Evolutionary conservation across 2,797 vertebrate species (phyloP), one percentile per base, ranked within the genome.

Genomic region (Sebastes oblongus): DNA sequence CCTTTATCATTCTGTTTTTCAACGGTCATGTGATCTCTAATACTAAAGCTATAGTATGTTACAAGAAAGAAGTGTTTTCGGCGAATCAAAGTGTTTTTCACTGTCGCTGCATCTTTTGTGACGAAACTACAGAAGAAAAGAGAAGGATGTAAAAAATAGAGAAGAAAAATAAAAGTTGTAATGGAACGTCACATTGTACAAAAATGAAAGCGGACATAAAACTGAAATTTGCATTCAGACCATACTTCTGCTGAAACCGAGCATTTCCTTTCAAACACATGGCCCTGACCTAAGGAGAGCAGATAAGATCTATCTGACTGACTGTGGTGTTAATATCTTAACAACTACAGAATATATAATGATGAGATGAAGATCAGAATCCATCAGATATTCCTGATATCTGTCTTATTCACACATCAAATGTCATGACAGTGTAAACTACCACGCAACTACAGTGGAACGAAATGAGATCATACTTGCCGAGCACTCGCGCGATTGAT

Each of bases 151-250:
- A 3, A 42, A 61, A 67, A 75, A 71, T 18, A 24, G 27, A 27
- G 42, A 78, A 54, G 34, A 6, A 65, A 65, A 70, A 42, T 42
- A 42, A 5, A 39, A 50, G n/a, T 30, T 66, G 3, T 1, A 7
- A 18, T 60, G 25, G n/a, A n/a, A 65, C 22, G 27, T 85, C 5
- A 24, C 1, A 42, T 36, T 34, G 4, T 8, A 3, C 7, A 30
- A 6, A 72, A 72, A 14, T 66, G 39, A 89, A 88, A 78, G 42
- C 67, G 46, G 69, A 82, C 2, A 32, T 58, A 50, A 80, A 84
- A 80, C 25, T 79, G 77, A 86, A 87, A 88, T n/a, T 75, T 3
- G 6, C 0, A 27, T 12, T 6, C 0, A n/a, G 46, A n/a, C 3
- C 7, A 10, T 8, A 1, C 1, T 84, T 89, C 30, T 12, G 3